Conservation (phyloP, 2,888 invertebrate genomes). For the Drosophila sordidula region DNA sequence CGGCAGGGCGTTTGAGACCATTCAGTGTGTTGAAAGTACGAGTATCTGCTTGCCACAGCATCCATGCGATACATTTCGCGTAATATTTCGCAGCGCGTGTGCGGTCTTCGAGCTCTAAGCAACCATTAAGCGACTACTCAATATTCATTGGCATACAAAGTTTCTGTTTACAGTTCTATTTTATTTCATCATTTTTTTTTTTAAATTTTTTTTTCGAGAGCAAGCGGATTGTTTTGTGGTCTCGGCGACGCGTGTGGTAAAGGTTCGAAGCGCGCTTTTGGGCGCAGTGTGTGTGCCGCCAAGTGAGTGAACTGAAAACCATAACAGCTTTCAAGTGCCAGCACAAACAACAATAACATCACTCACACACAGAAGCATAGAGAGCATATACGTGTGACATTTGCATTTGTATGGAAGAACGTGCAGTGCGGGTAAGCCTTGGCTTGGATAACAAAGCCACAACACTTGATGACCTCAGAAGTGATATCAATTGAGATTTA, state of each 20-base stretch:
- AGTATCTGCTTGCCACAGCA: conserved; percentile 11
- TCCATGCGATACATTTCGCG: conserved; percentile 27
- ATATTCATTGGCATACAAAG: conserved; percentile 7
- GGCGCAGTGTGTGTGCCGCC: conserved; percentile 36
- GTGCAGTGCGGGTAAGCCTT: conserved; percentile 36
- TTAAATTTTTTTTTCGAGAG: conserved; percentile 5
- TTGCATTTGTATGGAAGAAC: conserved; percentile 2
- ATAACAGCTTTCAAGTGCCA: conserved; percentile 33
- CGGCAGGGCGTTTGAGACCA: conserved; percentile 14
- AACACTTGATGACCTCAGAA: conserved; percentile 29
- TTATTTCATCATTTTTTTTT: not conserved
- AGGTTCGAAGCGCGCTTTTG: conserved; percentile 46
- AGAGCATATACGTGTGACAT: not conserved
- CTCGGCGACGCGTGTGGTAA: conserved; percentile 41
- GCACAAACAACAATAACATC: conserved; percentile 13
- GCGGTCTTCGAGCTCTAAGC: conserved; percentile 3
- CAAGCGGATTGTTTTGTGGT: conserved; percentile 15
- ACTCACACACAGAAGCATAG: conserved; percentile 3
- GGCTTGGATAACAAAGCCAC: conserved; percentile 34
- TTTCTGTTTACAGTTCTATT: conserved; percentile 3
- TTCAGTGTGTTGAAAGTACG: conserved; percentile 29
- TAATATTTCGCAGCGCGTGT: conserved; percentile 39
- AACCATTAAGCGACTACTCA: conserved; percentile 6
- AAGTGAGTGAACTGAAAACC: conserved; percentile 40
- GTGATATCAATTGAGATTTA: conserved; percentile 32